Evolutionary conservation across 2,797 vertebrate genomes (phyloP), one percentile per base, ranked within the genome.

Genomic region (Cheirogaleus major): DNA sequence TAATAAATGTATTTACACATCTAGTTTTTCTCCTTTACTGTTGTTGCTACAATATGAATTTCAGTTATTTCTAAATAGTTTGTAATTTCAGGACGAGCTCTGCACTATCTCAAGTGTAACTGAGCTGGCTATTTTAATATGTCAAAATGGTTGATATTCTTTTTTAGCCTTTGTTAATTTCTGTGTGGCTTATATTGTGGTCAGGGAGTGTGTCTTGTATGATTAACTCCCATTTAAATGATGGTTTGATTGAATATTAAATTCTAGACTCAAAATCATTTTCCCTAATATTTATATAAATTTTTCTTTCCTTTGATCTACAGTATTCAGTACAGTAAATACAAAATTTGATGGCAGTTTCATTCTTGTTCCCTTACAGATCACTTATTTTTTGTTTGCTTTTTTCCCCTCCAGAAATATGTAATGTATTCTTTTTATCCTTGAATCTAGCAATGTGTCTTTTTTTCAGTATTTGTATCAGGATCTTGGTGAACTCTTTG

Each of bases 31-130:
- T 9, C 48, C 8, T 84, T 65, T 50, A 45, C 4, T 69, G 23
- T 27, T 65, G 15, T 43, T 75, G 55, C 23, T 23, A 8, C 20
- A 27, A 11, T 43, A 61, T 45, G 43, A 69, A 69, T 52, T 17
- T 78, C 83, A 73, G 32, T 65, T 52, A 81, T 61, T 91, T 91
- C 48, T 89, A 81, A 93, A 76, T 35, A 70, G 18, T 43, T 89
- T 93, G 35, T 41, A 78, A 32, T 79, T 86, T 87, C 22, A 73
- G 23, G 25, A 89, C 43, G 27, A 82, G 27, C 14, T 73, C n/a
- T 32, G 59, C 27, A 81, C 93, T 85, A n/a, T 78, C 86, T 88
- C 14, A 20, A 70, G 32, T 76, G 23, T 96, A 88, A 93, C 17
- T 38, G n/a, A 69, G 35, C 7, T 70, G 30, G 13, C 22, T 82